These are phyloP conservation scores for Aporrectodea caliginosa DNA, from an alignment of 1,140 invertebrate species.

Conservation along the genomic window DNA sequence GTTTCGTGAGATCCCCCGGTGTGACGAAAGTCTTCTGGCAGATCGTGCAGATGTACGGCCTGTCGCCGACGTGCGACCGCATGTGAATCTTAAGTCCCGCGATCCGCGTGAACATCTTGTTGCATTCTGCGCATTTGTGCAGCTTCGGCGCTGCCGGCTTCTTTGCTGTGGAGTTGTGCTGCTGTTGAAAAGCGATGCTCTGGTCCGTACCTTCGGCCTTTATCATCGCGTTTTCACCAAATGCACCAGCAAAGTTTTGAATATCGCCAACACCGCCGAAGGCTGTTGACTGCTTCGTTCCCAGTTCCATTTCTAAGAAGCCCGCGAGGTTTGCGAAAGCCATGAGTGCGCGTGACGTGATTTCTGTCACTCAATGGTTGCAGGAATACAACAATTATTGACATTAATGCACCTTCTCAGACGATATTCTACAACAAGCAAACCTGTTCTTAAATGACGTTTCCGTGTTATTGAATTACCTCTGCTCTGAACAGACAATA, in stretches of 20 bases:
- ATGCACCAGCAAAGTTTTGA: neutral
- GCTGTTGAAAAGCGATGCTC: neutral
- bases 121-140: constrained; percentile 69
- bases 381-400: too few relatives aligned
- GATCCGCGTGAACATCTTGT: constrained; percentile 86
- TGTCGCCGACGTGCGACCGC: constrained; percentile 88
- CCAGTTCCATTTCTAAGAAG: neutral
- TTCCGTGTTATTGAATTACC: too few relatives aligned
- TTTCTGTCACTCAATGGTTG: too few relatives aligned
- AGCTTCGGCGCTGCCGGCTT: constrained; percentile 42
- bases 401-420: too few relatives aligned
- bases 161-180: neutral
- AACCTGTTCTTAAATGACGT: too few relatives aligned
- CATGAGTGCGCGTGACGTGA: too few relatives aligned
- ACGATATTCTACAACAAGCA: too few relatives aligned
- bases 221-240: neutral
- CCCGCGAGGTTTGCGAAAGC: neutral
- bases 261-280: neutral
- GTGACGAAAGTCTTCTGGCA: constrained; percentile 60
- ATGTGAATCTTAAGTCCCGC: constrained; percentile 91
- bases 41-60: constrained; percentile 76
- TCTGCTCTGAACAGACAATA: too few relatives aligned
- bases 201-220: neutral
- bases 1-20: neutral
- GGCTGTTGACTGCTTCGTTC: neutral